Base-by-base conservation (phyloP, 2,113 vertebrate species). In the Noctilio leporinus region DNA sequence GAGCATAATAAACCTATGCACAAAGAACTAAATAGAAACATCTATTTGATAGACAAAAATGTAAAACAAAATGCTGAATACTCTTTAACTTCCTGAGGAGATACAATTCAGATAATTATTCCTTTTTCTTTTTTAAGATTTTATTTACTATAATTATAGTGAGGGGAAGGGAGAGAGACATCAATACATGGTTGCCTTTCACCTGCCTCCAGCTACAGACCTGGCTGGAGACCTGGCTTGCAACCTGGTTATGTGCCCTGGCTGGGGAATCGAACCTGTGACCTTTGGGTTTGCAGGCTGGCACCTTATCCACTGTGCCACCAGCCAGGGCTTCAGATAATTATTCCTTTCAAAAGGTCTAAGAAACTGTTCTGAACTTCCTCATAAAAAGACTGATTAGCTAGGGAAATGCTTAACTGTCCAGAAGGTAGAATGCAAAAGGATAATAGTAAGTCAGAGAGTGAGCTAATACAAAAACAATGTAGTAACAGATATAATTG, bases 331-430 rank as follows among this genome's bases (percentile, higher is more conserved):
- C n/a, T 91, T 97, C 93, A 97, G 86, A 38, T 43, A 94, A 95
- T 7, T 97, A 94, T 89, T 55, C 93, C 97, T 95, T 96, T 96
- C 93, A 87, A 94, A 97, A 96, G 2, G 45, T 80, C 83, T 87
- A 55, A 97, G 87, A 97, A 98, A 97, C 30, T 57, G 89, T 75
- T 92, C 64, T 85, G 8, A 93, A 90, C 51, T 92, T 30, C 75
- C 88, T 82, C 91, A 55, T 40, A 89, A 89, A 94, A 95, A 96
- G 67, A 94, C 51, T 16, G 84, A 85, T 86, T 84, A 45, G 85
- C 88, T 35, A 95, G 10, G 91, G 45, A 97, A 97, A 96, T 35
- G 43, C 45, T 86, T 89, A 87, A 82, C 81, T 90, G 43, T 45
- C 38, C 47, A 91, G 24, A 93, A 95, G 40, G 30, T 10, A 33